Conservation (phyloP, 2,888 invertebrate genomes). For the Pristionchus arcanus region DNA sequence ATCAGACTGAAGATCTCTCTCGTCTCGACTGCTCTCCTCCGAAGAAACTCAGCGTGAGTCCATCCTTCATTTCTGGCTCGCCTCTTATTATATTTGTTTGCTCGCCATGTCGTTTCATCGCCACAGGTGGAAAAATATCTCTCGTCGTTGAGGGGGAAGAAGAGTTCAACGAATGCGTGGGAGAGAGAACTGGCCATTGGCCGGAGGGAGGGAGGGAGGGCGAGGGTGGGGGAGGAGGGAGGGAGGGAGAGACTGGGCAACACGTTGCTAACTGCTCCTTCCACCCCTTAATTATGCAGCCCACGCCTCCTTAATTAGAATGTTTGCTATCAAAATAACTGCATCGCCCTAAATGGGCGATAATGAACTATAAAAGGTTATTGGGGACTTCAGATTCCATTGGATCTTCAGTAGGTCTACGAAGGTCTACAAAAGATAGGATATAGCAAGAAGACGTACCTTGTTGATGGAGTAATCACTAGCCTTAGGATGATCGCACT, state of each 20-base stretch:
- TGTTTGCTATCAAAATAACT: conserved; percentile 37
- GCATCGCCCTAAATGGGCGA: background rate
- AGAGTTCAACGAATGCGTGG: conserved; percentile 43
- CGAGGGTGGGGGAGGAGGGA: background rate
- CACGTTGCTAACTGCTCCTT: conserved; percentile 20
- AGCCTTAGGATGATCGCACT: conserved; percentile 13
- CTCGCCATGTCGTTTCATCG: background rate
- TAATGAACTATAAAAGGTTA: background rate
- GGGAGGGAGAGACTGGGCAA: background rate
- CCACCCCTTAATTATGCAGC: conserved; percentile 38
- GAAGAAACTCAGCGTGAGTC: conserved; percentile 41
- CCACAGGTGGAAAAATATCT: conserved; percentile 41
- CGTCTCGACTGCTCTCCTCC: background rate
- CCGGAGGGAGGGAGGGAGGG: background rate
- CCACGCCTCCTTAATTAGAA: conserved; percentile 45
- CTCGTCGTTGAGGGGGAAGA: conserved; percentile 9
- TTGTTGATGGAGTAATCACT: background rate
- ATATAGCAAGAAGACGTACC: background rate
- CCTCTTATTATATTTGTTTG: conserved; percentile 18
- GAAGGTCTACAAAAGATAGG: background rate
- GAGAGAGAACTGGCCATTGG: conserved; percentile 45
- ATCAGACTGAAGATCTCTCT: background rate
- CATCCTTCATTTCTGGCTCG: background rate
- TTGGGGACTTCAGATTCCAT: background rate
- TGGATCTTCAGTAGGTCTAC: background rate